Base-by-base conservation (phyloP, 2,888 invertebrate species). In the Zeuzera pyrina region DNA sequence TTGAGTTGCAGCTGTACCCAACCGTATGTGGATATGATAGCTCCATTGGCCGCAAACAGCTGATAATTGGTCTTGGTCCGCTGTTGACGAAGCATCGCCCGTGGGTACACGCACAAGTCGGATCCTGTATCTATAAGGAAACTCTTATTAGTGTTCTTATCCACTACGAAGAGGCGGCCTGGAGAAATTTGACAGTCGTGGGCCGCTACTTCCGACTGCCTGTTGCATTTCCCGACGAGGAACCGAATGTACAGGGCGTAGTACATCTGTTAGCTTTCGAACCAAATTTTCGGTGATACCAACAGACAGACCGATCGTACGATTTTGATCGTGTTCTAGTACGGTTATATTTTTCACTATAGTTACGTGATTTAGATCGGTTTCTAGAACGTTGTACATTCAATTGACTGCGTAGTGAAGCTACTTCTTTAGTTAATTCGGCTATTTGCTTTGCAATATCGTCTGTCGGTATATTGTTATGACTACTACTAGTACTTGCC, bases 31-130 rank as follows among this genome's bases (percentile, higher is more conserved):
- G 33, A 21, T 1, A 53, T 52, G 1, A 13, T 3, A 0, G 41
- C 29, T 2, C 52, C 52, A 26, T 53, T 52, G 0, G 52, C 53
- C 1, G 52, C 53, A 15, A 15, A 31, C 2, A 47, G 23, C 2
- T 38, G 10, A 13, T 35, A n/a, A n/a, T n/a, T n/a, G n/a, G n/a
- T n/a, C n/a, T n/a, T n/a, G n/a, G n/a, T n/a, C n/a, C n/a, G n/a
- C n/a, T n/a, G n/a, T n/a, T n/a, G n/a, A n/a, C n/a, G n/a, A n/a
- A n/a, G n/a, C n/a, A n/a, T n/a, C n/a, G n/a, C n/a, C n/a, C n/a
- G 21, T 1, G 46, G 43, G 13, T 15, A 29, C n/a, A 30, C 23
- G 26, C 36, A 41, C 13, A 40, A 23, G 24, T 41, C 41, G n/a
- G 30, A 30, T 2, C 42, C 41, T 0, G 41, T 38, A 16, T 43